Evolutionary conservation across 1,140 invertebrate species (phyloP), one percentile per base, ranked within the genome.

Genomic region (Stegodyphus mimosarum): DNA sequence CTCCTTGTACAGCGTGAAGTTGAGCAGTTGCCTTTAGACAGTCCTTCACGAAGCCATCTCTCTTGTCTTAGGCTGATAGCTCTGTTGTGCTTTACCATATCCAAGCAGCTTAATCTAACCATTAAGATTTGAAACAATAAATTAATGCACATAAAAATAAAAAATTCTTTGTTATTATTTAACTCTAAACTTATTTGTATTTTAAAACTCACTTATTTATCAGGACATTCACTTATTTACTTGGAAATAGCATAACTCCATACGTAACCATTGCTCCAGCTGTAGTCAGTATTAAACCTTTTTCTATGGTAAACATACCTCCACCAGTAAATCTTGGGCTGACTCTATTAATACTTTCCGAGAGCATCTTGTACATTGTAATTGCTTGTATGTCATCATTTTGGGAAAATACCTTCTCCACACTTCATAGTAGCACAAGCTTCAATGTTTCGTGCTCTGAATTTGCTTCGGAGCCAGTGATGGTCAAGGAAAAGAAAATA

Each of bases 221-320:
- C 33, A 33, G 33, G 33, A 33, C 33, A 33, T 33, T 33, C 33
- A 33, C 1, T 33, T 33, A 33, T 33, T 33, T 33, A 33, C 33
- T 33, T 33, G 55, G 73, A 17, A 84, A 84, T 0, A 84, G 11
- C 17, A 84, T 60, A 13, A 84, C 81, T 17, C 81, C 81, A 33
- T 84, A 84, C 0, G 81, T 84, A 1, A 84, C 73, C 66, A 84
- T 76, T n/a, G 73, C 63, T 50, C 81, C 81, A 55, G 67, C 18
- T 17, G 72, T 64, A 6, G 81, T 84, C 7, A 76, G 51, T 18
- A 76, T 75, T 5, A 84, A 53, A 60, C 73, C 18, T 76, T 69
- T 84, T 6, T 84, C 55, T 6, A 84, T 76, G 7, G 49, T 51
- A 17, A 84, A 84, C 73, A 84, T 84, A 1, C 63, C 50, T 0